Conservation (phyloP, 2,113 vertebrate species). For the Paedocypris sp. region DNA sequence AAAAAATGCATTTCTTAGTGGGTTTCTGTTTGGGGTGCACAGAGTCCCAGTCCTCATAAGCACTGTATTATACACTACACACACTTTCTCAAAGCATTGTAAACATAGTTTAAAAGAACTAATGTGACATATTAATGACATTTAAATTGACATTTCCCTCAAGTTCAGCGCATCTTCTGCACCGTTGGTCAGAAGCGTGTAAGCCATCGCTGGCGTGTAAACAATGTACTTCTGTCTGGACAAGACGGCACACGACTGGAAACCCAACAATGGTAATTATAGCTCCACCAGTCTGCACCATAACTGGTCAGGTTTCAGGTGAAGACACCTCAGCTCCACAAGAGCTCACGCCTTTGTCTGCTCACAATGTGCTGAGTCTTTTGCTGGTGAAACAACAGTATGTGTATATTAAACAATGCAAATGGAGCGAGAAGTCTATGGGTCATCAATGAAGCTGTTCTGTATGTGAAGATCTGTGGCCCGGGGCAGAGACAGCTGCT, state of each 20-base stretch:
- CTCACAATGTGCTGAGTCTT: no score
- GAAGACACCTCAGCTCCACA: background rate
- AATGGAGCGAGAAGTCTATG: no score
- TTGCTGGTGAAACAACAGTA: no score
- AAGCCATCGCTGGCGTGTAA: constrained; percentile 15
- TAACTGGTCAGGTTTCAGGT: constrained; percentile 25
- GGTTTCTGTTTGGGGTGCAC: no score
- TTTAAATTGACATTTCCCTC: no score
- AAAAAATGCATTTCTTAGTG: no score
- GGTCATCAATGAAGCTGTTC: background rate
- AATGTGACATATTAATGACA: no score
- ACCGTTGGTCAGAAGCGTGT: constrained; percentile 25
- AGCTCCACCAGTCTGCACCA: constrained; percentile 19
- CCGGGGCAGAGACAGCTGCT: constrained; percentile 1
- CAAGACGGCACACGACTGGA: constrained; percentile 2
- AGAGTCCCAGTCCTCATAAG: no score
- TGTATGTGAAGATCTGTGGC: background rate
- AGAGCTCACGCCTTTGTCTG: background rate
- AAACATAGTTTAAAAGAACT: background rate
- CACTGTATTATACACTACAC: no score
- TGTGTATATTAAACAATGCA: no score
- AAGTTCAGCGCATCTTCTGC: constrained; percentile 16
- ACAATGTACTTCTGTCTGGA: constrained; percentile 5
- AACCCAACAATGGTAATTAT: constrained; percentile 30
- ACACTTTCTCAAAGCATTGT: background rate